A percentile compares a stretch with the other conserved stretches of the same genome.
Conservation (phyloP, 2,797 vertebrate genomes). For the Eidolon dupreanum region DNA sequence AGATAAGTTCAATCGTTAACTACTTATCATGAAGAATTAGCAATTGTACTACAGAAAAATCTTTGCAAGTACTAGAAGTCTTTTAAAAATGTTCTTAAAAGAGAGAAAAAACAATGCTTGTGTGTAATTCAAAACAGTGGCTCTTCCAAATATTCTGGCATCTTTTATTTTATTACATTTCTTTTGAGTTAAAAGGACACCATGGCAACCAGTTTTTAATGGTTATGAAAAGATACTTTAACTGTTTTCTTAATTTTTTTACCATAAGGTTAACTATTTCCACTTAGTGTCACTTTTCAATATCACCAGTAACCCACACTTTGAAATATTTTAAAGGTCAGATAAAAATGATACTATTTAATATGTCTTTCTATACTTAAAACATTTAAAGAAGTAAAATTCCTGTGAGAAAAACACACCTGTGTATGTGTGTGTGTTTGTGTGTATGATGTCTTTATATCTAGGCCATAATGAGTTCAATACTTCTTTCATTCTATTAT, state of each 20-base stretch:
- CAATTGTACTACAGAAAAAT: background rate
- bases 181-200: background rate
- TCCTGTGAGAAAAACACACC: background rate
- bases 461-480: background rate
- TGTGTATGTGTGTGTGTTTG: background rate
- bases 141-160: background rate
- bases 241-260: background rate
- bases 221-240: background rate
- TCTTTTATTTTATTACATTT: background rate
- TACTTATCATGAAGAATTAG: slow-evolving; percentile 10
- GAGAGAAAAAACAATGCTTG: background rate
- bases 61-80: background rate
- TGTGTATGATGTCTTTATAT: background rate
- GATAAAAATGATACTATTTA: background rate
- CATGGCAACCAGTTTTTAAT: background rate
- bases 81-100: background rate
- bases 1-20: background rate
- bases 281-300: background rate
- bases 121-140: background rate
- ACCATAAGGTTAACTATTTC: background rate
- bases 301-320: background rate
- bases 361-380: background rate
- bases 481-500: background rate
- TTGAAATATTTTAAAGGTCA: background rate
- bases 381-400: background rate